Evolutionary conservation across 1,140 invertebrate species (phyloP), one percentile per base, ranked within the genome.

Genomic region (Sinonovacula constricta): DNA sequence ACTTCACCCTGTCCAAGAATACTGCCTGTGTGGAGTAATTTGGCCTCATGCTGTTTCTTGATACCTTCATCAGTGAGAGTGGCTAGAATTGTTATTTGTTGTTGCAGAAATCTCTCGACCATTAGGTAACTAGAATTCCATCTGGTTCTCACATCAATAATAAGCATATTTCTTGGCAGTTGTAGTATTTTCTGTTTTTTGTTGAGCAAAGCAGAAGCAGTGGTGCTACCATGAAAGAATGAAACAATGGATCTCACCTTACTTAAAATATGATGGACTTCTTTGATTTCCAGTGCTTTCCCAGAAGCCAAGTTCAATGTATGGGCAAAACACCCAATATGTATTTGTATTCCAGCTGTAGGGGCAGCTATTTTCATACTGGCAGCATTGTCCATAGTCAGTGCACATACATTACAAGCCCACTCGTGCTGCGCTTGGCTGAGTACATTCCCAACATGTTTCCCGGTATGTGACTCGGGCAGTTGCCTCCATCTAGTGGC

Each of bases 121-220:
- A n/a, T n/a, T n/a, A n/a, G n/a, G n/a, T n/a, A n/a, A n/a, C n/a
- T n/a, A n/a, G n/a, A n/a, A n/a, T n/a, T n/a, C n/a, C 79, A 81
- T 12, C 79, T 54, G 10, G 79, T 76, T 34, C 12, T 24, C 2
- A 81, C 79, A 77, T 81, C 79, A 49, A 54, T 53, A 3, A 81
- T 34, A 0, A 77, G 49, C 77, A 60, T 77, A 34, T 81, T 56
- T 4, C 45, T 26, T 24, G 72, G 57, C 26, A 77, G 30, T n/a
- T 69, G 34, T 2, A 71, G 57, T 12, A 39, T 45, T 34, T 28
- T 34, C 53, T 77, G 67, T 24, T 65, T 76, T 34, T 3, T 15
- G 26, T 72, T 76, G 5, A 81, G 68, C 0, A 65, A n/a, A 39
- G 31, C 22, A 22, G 39, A 31, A 15, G 62, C 74, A 18, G 74